Evolutionary conservation across 2,797 vertebrate species (phyloP), one percentile per base, ranked within the genome.

Genomic region (Poliocrania exsul): DNA sequence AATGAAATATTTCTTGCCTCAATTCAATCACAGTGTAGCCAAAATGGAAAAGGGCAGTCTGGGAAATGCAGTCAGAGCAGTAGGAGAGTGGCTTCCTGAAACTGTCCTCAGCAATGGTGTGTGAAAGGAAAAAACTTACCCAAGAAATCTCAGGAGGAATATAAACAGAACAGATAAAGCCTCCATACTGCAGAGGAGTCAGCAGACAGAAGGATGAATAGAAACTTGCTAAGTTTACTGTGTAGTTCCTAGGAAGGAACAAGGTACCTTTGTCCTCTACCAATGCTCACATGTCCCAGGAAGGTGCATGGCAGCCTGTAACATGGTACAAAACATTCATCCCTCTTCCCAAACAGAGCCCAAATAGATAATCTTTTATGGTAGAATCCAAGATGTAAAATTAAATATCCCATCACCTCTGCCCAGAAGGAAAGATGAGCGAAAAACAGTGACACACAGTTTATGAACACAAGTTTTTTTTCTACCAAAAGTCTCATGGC

Each of bases 401-500:
- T 31, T 64, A 69, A 64, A 70, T 31, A 56, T 14, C 6, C 26
- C 40, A 26, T 66, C 54, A 37, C 11, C 8, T 85, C 38, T 31
- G 42, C 17, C 31, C 44, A n/a, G 25, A 24, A 7, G 5, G 40
- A 85, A 29, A 35, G 26, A 61, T 44, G 31, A 51, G 25, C 29
- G 20, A 60, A 40, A n/a, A 86, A 33, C 26, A 25, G 17, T 11
- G 29, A 62, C 65, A 10, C 65, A 10, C 23, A 35, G 6, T n/a
- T 81, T 3, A 66, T 13, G n/a, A 81, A n/a, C 51, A 50, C 1
- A 0, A 25, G 20, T 9, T 31, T 62, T 72, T 66, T 71, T 74
- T 31, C 67, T 46, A 49, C 31, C 0, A 0, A 2, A 58, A 69
- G 10, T 33, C 35, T 80, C 31, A 51, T 0, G 0, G 28, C 65